Evolutionary conservation across 2,888 invertebrate species (phyloP).

Genomic region (Cheilosia variabilis): DNA sequence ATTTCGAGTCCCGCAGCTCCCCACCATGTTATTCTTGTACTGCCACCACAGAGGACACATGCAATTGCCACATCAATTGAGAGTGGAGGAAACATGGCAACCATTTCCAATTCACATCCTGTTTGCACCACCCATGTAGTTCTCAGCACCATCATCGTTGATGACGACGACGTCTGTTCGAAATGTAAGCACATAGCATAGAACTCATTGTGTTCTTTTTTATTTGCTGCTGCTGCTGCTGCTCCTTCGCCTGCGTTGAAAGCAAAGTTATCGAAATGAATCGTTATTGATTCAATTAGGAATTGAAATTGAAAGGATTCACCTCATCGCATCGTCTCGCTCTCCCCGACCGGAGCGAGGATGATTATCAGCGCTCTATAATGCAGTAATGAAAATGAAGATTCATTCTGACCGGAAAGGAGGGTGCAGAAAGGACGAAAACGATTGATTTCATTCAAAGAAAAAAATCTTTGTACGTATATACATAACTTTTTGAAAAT

Average conservation of each 20-base stretch:
- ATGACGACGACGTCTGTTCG: constrained; percentile 51
- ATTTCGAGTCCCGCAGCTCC: neutral
- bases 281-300: constrained; percentile 72
- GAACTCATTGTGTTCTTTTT: constrained; percentile 41
- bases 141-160: constrained; percentile 17
- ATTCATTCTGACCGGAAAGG: constrained; percentile 65
- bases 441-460: constrained; percentile 30
- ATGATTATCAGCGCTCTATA: constrained; percentile 58
- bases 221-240: neutral
- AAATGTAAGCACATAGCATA: constrained; percentile 56
- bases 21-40: constrained; percentile 28
- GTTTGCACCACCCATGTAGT: constrained; percentile 20
- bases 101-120: constrained; percentile 62
- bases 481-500: no score
- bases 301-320: constrained; percentile 73
- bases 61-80: constrained; percentile 55
- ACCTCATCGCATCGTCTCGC: constrained; percentile 11
- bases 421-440: constrained; percentile 30
- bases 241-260: constrained; percentile 6
- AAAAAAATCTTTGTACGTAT: constrained; percentile 58
- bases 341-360: constrained; percentile 24
- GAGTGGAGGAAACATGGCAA: constrained; percentile 52
- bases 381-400: constrained; percentile 71
- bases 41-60: constrained; percentile 23
- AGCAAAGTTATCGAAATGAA: constrained; percentile 69